Percentiles rank a stretch among this genome's conserved stretches.
Evolutionary conservation across 2,113 vertebrate species (phyloP).

Genomic region (Drymodes brunneopygia): DNA sequence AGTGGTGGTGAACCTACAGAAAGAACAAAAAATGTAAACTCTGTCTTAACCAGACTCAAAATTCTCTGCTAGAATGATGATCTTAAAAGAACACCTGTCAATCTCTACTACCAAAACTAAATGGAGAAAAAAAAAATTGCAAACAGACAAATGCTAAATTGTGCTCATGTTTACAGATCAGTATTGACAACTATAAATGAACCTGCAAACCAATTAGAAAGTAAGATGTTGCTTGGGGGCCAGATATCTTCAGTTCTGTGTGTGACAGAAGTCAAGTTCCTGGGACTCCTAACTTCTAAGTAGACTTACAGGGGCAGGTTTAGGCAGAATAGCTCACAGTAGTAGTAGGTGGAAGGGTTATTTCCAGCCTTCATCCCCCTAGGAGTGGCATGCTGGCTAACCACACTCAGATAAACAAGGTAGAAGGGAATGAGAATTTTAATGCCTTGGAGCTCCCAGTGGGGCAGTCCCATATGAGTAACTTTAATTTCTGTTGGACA

Average conservation of each 20-base stretch:
- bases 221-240: neutral
- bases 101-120: neutral
- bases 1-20: neutral
- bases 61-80: neutral
- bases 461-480: neutral
- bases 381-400: neutral
- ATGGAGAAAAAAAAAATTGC: neutral
- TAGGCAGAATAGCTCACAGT: neutral
- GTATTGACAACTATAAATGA: neutral
- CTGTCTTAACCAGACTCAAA: neutral
- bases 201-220: neutral
- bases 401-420: neutral
- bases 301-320: neutral
- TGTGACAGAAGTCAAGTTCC: neutral
- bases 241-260: neutral
- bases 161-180: neutral
- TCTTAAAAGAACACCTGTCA: neutral
- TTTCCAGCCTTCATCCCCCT: neutral
- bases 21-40: accelerated
- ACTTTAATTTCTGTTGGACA: neutral
- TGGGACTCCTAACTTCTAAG: neutral
- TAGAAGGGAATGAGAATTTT: neutral
- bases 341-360: neutral
- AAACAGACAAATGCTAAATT: neutral
- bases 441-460: neutral